Percentiles rank a stretch among this genome's conserved stretches.
Conservation (phyloP, 2,888 invertebrate genomes). For the Phragmatobia fuliginosa region DNA sequence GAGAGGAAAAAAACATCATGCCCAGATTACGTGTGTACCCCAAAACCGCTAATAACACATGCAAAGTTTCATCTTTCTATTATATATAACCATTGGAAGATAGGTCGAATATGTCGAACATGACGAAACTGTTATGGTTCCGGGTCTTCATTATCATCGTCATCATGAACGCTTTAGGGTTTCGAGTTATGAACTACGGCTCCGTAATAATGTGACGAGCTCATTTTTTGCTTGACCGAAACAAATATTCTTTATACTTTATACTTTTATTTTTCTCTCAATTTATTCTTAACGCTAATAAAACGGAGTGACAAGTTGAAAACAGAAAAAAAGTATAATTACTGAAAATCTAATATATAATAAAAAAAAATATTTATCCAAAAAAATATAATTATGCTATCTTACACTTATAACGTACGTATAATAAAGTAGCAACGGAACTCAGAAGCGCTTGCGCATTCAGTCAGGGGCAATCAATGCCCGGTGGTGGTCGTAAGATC, state of each 20-base stretch:
- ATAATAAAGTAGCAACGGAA: slow-evolving; percentile 25
- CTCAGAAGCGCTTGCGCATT: slow-evolving; percentile 40
- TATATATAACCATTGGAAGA: no score
- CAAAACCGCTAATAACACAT: no score
- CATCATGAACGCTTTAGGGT: no score
- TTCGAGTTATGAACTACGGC: no score
- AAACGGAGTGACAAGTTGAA: background rate
- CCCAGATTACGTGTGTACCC: no score
- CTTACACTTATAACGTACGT: background rate
- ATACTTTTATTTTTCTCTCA: background rate
- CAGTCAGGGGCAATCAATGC: slow-evolving; percentile 58
- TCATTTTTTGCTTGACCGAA: background rate
- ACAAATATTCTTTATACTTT: no score
- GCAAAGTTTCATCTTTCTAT: no score
- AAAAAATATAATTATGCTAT: background rate
- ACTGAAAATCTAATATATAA: background rate
- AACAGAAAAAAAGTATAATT: background rate
- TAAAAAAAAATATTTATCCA: background rate
- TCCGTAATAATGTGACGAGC: no score
- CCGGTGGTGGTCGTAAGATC: slow-evolving; percentile 32
- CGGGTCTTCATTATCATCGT: no score
- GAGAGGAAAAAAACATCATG: no score
- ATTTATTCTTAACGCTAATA: background rate
- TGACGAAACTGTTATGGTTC: no score
- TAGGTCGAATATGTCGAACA: no score